Percentiles rank a stretch among this genome's conserved stretches.
Conservation (phyloP, 2,797 vertebrate genomes). For the Crotalus adamanteus region DNA sequence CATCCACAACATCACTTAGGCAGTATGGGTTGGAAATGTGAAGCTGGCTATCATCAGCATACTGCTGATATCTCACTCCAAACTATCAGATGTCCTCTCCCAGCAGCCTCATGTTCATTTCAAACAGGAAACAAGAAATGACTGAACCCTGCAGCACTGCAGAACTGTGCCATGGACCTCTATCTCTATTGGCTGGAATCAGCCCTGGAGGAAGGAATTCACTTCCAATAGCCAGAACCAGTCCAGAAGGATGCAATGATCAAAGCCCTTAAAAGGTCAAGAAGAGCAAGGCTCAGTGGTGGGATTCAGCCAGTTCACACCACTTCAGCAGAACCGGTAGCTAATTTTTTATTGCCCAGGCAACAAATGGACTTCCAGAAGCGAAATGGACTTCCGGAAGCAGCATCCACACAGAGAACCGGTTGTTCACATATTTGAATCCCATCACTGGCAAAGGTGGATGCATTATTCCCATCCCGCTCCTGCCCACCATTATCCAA, state of each 20-base stretch:
- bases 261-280: neutral
- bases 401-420: no score
- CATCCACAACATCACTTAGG: neutral
- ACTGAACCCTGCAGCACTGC: neutral
- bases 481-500: neutral
- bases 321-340: no score
- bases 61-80: neutral
- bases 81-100: neutral
- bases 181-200: neutral
- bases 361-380: no score
- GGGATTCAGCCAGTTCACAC: no score
- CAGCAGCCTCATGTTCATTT: neutral
- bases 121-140: neutral
- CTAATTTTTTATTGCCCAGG: no score
- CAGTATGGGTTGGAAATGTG: neutral
- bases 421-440: no score
- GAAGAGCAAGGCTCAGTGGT: neutral
- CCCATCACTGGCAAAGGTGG: neutral
- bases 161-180: neutral
- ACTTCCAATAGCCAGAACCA: neutral
- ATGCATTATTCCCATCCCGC: neutral
- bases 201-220: neutral
- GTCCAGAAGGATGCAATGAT: neutral
- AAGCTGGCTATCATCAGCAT: neutral
- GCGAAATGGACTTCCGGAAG: no score